Evolutionary conservation across 2,797 vertebrate species (phyloP).

Genomic region (Microctenopoma stevenorrisi): DNA sequence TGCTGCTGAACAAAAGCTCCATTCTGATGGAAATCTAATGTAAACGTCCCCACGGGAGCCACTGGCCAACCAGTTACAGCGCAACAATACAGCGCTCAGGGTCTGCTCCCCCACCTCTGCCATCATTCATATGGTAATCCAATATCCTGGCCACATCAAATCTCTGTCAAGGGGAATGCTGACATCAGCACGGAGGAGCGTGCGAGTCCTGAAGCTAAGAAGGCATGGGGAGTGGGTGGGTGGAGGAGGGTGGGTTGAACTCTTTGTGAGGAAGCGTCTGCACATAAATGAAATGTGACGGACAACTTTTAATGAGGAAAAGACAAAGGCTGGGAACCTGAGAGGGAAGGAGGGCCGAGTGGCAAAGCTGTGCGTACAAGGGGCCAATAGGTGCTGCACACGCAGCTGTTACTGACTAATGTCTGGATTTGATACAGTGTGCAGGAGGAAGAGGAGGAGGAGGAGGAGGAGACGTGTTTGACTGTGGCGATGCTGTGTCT

Average conservation of each 20-base stretch:
- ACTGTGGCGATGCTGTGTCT: neutral
- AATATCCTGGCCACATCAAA: conserved; percentile 51
- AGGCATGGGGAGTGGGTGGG: neutral
- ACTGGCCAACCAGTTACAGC: conserved; percentile 45
- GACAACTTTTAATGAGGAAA: conserved; percentile 48
- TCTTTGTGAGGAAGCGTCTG: conserved; percentile 47
- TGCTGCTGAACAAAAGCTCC: conserved; percentile 42
- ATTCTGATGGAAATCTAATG: conserved; percentile 71
- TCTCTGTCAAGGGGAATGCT: conserved; percentile 50
- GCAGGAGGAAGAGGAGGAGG: too few species aligned
- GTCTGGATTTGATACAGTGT: too few species aligned
- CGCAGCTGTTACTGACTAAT: neutral
- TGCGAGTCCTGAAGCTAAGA: conserved; percentile 24
- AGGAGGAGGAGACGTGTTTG: neutral
- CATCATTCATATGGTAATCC: conserved; percentile 70
- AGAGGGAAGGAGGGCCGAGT: neutral
- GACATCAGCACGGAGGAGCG: conserved; percentile 44
- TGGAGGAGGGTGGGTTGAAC: neutral
- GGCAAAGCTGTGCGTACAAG: neutral
- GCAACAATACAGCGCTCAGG: conserved; percentile 46
- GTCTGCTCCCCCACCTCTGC: conserved; percentile 17
- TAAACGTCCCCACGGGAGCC: conserved; percentile 57
- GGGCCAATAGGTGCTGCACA: neutral
- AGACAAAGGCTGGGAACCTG: conserved; percentile 43
- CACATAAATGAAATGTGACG: conserved; percentile 36